Evolutionary conservation across 2,113 vertebrate species (phyloP).

Genomic region (Blennius ocellaris): DNA sequence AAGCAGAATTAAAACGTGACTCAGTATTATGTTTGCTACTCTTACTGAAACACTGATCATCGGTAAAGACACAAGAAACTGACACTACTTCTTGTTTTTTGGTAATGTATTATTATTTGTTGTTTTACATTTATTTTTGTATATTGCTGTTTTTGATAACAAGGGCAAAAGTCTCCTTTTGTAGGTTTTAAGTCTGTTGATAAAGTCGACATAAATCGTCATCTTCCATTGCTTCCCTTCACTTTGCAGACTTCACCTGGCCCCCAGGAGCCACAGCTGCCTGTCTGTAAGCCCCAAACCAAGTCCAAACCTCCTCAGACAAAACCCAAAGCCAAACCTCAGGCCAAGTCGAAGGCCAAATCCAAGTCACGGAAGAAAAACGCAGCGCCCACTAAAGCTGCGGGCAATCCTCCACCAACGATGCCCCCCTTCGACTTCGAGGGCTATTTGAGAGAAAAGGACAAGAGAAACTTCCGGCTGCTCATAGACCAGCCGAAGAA

Average conservation of each 20-base stretch:
- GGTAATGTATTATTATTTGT: no score
- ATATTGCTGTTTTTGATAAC: no score
- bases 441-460: constrained; percentile 89
- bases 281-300: constrained; percentile 45
- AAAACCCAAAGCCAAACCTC: constrained; percentile 61
- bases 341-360: constrained; percentile 55
- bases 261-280: constrained; percentile 40
- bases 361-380: constrained; percentile 55
- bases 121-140: no score
- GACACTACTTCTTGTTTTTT: no score
- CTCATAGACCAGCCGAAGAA: constrained; percentile 94
- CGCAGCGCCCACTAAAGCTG: constrained; percentile 40
- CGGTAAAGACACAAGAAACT: no score
- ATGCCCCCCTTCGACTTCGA: constrained; percentile 89
- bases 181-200: no score
- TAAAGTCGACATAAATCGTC: not conserved
- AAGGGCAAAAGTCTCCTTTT: no score
- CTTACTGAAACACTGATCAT: no score
- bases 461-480: constrained; percentile 90
- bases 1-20: no score
- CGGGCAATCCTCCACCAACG: constrained; percentile 3
- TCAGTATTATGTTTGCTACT: no score
- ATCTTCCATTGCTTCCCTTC: not conserved
- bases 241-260: constrained; percentile 1
- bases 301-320: constrained; percentile 47